Evolutionary conservation across 2,888 invertebrate genomes (phyloP), one percentile per base, ranked within the genome.

Genomic region (Tipula lateralis): DNA sequence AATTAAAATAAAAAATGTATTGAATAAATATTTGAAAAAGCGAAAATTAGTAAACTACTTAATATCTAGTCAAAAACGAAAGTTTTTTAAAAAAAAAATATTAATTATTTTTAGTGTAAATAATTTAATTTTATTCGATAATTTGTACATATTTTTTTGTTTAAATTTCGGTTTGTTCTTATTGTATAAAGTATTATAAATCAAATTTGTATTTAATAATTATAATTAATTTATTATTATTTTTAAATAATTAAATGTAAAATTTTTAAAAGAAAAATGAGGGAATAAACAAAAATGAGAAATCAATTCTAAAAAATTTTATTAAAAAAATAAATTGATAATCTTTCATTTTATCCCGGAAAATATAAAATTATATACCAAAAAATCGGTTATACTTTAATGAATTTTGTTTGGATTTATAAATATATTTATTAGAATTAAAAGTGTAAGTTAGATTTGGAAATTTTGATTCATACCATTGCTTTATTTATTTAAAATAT

Each of bases 291-390:
- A 66, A 66, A 66, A 66, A 66, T 24, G 19, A n/a, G 24, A 66
- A 66, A 66, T 66, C 66, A 66, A 66, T 66, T 66, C 66, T 66
- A 66, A 66, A 66, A 66, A 66, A 66, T 66, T 66, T 66, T 66
- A 66, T 24, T 66, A 66, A 66, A 66, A 66, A 66, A 66, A 24
- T 66, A n/a, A n/a, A n/a, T n/a, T n/a, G n/a, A n/a, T n/a, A n/a
- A n/a, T n/a, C n/a, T n/a, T n/a, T n/a, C n/a, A n/a, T n/a, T n/a
- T n/a, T n/a, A n/a, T n/a, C n/a, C n/a, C n/a, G n/a, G n/a, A n/a
- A n/a, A n/a, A n/a, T n/a, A n/a, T n/a, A n/a, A n/a, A n/a, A n/a
- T n/a, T n/a, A n/a, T n/a, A n/a, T n/a, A n/a, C n/a, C n/a, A n/a
- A n/a, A n/a, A n/a, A n/a, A n/a, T n/a, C n/a, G n/a, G n/a, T n/a